Base-by-base conservation (phyloP, 2,797 vertebrate genomes). In the Carcharodon carcharias region DNA sequence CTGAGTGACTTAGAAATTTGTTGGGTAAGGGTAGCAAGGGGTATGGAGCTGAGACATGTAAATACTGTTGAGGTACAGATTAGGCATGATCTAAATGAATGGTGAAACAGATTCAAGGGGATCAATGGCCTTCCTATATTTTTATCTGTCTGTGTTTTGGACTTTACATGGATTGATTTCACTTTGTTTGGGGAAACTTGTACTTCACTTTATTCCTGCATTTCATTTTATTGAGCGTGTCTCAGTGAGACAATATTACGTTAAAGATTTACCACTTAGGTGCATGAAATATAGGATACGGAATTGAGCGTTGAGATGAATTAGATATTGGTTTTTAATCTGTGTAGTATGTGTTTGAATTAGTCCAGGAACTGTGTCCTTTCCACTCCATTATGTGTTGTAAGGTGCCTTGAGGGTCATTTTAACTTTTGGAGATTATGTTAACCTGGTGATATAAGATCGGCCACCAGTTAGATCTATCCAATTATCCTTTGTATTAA, bases 331-430 rank as follows among this genome's bases (percentile, higher is more conserved):
- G 9, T 67, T 40, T 67, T 93, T 63, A 40, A 45, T 92, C 18
- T 67, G 91, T 26, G 63, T 56, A 14, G 67, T 93, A 63, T 93
- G 61, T 67, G 91, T 93, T 92, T 65, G 91, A 45, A 93, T 67
- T 93, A 67, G 65, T 26, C 16, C 31, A 93, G 63, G 91, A 63
- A 92, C n/a, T 16, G 3, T 31, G 77, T 63, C 18, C 35, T 61
- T 63, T 21, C 63, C 7, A 26, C 45, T 8, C 3, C 4, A 28
- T 93, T 67, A 67, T 35, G 65, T n/a, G 67, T 8, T 26, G 88
- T 45, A 61, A 91, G 54, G 2, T 56, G 5, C 35, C 31, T n/a
- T 63, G 56, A 11, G 58, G 58, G 14, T 61, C 67, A 67, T 65
- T 93, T 93, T 67, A 93, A 67, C 40, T 85, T 50, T 50, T 85